phyloP scores from a whole-genome alignment of 2,888 invertebrate genomes.

The Sturmia bella region DNA sequence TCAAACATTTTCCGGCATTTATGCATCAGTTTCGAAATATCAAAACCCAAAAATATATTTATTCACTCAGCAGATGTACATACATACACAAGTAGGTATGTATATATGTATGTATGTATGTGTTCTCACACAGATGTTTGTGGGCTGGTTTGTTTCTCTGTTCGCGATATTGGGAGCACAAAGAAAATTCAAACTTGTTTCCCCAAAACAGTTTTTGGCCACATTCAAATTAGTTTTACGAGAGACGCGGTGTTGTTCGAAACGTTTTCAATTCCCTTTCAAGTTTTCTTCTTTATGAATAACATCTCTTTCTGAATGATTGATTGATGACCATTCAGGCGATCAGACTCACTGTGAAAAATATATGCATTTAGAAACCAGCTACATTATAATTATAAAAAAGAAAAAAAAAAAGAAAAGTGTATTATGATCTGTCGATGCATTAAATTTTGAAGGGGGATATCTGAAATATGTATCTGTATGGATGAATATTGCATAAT shows the following conservation, averaged over 20 bases:
- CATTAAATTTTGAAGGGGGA: too few relatives aligned
- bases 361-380: conserved; percentile 18
- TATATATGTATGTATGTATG: background rate
- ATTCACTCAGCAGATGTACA: conserved; percentile 1
- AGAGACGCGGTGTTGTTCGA: conserved; percentile 72
- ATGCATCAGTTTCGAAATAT: conserved; percentile 47
- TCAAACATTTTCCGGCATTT: conserved; percentile 63
- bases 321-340: conserved; percentile 26
- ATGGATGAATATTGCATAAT: conserved; percentile 48
- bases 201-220: conserved; percentile 26
- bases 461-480: too few relatives aligned
- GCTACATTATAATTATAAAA: background rate
- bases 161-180: conserved; percentile 45
- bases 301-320: background rate
- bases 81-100: background rate
- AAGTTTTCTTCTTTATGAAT: conserved; percentile 12
- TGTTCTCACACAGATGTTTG: background rate
- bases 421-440: too few relatives aligned
- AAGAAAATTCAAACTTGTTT: conserved; percentile 53
- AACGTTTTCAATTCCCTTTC: conserved; percentile 64
- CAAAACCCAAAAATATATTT: conserved; percentile 42
- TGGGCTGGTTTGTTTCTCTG: conserved; percentile 1
- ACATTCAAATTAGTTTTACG: conserved; percentile 68
- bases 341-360: conserved; percentile 30
- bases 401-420: background rate